A percentile compares a stretch with the other conserved stretches of the same genome.
Evolutionary conservation across 2,888 invertebrate genomes (phyloP).

Genomic region (Harpagoxenus sublaevis): DNA sequence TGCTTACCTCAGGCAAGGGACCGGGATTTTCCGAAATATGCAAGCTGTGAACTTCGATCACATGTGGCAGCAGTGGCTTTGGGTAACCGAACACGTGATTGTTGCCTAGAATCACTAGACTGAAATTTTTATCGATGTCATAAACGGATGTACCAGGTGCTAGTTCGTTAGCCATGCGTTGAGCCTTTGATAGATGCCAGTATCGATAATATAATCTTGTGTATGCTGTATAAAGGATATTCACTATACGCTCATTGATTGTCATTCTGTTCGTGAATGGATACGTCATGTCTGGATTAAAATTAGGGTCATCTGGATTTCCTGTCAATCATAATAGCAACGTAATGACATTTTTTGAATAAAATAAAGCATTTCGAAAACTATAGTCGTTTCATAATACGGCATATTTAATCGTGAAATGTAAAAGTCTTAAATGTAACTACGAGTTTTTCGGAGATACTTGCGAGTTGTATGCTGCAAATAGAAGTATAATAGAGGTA

Average conservation of each 20-base stretch:
- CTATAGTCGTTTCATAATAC: background rate
- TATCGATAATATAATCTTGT: constrained; percentile 81
- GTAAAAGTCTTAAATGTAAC: background rate
- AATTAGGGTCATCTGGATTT: constrained; percentile 82
- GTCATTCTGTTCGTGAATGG: constrained; percentile 80
- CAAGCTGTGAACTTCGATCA: constrained; percentile 82
- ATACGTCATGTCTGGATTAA: constrained; percentile 84
- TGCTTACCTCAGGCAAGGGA: constrained; percentile 75
- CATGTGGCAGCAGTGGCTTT: constrained; percentile 82
- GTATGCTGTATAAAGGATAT: constrained; percentile 80
- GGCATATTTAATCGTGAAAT: constrained; percentile 9
- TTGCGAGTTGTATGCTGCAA: background rate
- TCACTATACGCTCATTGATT: constrained; percentile 76
- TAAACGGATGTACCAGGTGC: constrained; percentile 74
- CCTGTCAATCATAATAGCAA: constrained; percentile 67
- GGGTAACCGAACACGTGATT: constrained; percentile 83
- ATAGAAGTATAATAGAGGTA: background rate
- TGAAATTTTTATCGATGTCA: constrained; percentile 81
- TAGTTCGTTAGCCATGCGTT: constrained; percentile 78
- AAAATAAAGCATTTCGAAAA: background rate
- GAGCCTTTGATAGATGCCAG: constrained; percentile 79
- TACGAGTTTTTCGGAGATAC: background rate
- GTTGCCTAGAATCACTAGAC: constrained; percentile 82
- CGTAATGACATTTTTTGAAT: background rate
- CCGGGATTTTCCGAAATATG: constrained; percentile 76